phyloP scores from a whole-genome alignment of 2,113 vertebrate species.

The Hipposideros armiger region DNA sequence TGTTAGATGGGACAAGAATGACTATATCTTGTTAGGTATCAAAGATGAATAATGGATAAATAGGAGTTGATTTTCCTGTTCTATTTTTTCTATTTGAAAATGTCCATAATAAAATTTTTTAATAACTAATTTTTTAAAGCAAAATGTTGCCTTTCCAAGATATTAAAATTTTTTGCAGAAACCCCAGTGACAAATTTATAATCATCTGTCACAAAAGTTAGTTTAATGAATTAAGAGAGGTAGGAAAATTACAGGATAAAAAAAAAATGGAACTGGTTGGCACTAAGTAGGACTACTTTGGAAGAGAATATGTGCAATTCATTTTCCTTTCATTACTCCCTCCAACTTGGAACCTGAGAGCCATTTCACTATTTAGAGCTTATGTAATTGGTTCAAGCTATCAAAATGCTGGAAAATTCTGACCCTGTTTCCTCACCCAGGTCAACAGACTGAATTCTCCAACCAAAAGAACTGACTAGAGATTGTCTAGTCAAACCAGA shows the following conservation, averaged over 20 bases:
- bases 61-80: background rate
- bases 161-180: conserved; percentile 32
- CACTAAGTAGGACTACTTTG: background rate
- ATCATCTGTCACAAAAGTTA: conserved; percentile 46
- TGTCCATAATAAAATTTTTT: background rate
- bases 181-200: conserved; percentile 20
- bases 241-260: background rate
- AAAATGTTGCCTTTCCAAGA: conserved; percentile 8
- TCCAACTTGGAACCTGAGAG: background rate
- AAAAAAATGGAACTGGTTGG: background rate
- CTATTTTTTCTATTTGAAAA: background rate
- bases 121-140: background rate
- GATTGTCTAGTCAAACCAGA: background rate
- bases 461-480: background rate
- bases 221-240: background rate
- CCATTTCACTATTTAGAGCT: background rate
- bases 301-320: background rate
- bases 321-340: conserved; percentile 42
- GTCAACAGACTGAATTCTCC: background rate
- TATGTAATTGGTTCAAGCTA: background rate
- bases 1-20: background rate
- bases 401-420: background rate
- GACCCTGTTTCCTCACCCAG: background rate
- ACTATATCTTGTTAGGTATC: background rate
- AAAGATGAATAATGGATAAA: background rate